Conservation (phyloP, 2,888 invertebrate genomes). For the Oeneis ivallda region DNA sequence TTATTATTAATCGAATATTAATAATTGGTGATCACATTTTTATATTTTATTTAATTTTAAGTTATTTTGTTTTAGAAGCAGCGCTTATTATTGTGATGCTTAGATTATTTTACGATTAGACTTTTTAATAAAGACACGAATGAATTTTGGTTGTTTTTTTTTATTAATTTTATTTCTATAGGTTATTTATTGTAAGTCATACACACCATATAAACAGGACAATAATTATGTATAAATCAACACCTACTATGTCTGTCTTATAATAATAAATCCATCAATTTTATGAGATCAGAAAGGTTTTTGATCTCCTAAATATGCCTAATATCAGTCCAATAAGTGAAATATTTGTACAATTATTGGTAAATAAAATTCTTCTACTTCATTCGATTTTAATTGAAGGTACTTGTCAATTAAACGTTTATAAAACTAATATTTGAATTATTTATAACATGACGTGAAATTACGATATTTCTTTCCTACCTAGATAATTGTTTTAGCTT, state of each 20-base stretch:
- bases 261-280: neutral
- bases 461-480: neutral
- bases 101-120: conserved; percentile 74
- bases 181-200: conserved; percentile 12
- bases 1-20: conserved; percentile 10
- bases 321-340: neutral
- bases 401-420: conserved; percentile 4
- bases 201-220: neutral
- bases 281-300: neutral
- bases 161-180: conserved; percentile 37
- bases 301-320: neutral
- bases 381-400: neutral
- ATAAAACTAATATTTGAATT: neutral
- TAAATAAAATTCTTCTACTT: neutral
- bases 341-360: neutral
- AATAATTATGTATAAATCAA: conserved; percentile 14
- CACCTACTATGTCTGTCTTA: neutral
- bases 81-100: conserved; percentile 75
- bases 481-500: neutral
- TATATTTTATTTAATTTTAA: conserved; percentile 52
- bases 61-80: conserved; percentile 57
- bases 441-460: neutral
- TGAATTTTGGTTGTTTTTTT: conserved; percentile 57
- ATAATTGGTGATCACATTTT: conserved; percentile 42
- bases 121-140: conserved; percentile 72